Evolutionary conservation across 37 sponge, comb jelly and placozoan species (phyloP), one percentile per base, ranked within the genome.

Genomic region (Petrosia ficiformis): DNA sequence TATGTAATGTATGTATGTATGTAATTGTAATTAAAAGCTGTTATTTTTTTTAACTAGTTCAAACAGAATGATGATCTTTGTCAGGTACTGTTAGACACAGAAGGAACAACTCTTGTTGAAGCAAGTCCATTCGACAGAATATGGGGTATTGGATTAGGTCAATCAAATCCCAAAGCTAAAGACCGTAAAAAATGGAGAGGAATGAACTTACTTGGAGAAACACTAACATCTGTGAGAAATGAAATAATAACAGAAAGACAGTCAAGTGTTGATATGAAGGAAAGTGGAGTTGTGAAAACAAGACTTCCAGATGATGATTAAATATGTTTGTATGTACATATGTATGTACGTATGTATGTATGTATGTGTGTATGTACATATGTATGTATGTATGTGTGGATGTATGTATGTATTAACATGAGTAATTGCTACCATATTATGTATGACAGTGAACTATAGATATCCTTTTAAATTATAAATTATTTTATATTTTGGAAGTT

Each of bases 81-180:
- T 10, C 52, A 41, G 16, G 54, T 29, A 2, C 72, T 94, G 24
- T 25, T 94, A 24, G 77, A 30, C 31, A 94, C 95, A 24, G 67
- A 26, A 11, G 79, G 77, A 0, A 84, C 84, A 14, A 84, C 85
- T 31, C 59, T 94, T 59, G 95, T 86, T 1, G 95, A 94, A 70
- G 95, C 95, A 26, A 79, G 81, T 14, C 91, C 91, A 3, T 2
- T 36, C 11, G 95, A 94, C 67, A 42, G 52, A 2, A 76, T 90
- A 24, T 94, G 95, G 95, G 95, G 95, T 24, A 90, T 94, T 71
- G 95, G 95, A 11, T 70, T 94, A 42, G 48, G 43, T 25, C 78
- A 56, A 11, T 61, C 24, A 16, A 80, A 90, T 77, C 63, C 76
- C 3, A 72, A 80, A 33, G 87, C 87, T 16, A 36, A 26, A 11